Conservation (phyloP, 2,113 vertebrate species). For the Sitta europaea region DNA sequence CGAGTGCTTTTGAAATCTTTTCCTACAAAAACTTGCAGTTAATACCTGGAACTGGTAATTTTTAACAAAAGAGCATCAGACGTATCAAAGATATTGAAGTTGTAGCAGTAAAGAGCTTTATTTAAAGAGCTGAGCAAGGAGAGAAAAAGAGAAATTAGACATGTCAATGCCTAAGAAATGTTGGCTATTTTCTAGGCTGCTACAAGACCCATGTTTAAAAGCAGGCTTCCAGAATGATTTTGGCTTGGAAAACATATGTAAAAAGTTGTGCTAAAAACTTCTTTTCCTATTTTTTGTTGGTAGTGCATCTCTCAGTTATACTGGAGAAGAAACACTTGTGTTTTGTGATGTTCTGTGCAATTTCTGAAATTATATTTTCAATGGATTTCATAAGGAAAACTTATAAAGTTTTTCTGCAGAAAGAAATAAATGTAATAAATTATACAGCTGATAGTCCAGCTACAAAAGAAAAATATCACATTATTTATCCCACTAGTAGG, state of each 20-base stretch:
- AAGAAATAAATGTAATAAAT: not conserved
- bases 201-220: not conserved
- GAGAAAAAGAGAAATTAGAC: not conserved
- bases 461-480: not conserved
- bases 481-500: not conserved
- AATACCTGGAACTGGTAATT: not conserved
- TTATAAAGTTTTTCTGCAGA: fast-evolving
- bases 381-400: not conserved
- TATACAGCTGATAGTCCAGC: not conserved
- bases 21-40: not conserved
- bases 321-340: not conserved
- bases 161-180: not conserved
- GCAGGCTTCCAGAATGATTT: not conserved
- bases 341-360: fast-evolving
- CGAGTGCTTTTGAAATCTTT: not conserved
- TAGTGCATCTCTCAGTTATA: not conserved
- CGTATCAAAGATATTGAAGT: not conserved
- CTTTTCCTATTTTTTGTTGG: not conserved
- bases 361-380: not conserved
- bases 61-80: not conserved
- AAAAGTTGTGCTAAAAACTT: not conserved
- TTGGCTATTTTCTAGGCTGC: not conserved
- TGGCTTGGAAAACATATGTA: not conserved
- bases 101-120: not conserved
- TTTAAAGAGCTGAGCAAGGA: not conserved